phyloP scores from a whole-genome alignment of 2,113 vertebrate genomes.

The Nycticebus coucang region DNA sequence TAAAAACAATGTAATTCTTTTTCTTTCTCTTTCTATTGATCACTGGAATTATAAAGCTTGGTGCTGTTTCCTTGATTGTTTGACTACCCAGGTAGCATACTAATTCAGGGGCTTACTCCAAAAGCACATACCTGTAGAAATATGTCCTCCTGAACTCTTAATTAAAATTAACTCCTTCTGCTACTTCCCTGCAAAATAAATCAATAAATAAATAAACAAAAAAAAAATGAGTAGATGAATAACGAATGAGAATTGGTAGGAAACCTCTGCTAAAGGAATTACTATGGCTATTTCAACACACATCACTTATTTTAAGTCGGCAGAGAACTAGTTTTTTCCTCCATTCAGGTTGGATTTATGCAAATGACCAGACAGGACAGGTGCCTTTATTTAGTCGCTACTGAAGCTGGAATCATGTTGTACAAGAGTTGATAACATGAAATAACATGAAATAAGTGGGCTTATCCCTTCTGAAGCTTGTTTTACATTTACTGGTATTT shows the following conservation, averaged over 20 bases:
- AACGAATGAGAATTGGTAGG: background rate
- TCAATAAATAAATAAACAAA: background rate
- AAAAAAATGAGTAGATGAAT: background rate
- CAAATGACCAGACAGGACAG: constrained; percentile 63
- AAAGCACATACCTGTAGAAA: background rate
- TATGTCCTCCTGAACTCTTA: constrained; percentile 44
- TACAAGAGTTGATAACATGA: constrained; percentile 74
- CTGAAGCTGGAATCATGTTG: constrained; percentile 60
- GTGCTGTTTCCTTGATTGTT: constrained; percentile 16
- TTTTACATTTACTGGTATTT: constrained; percentile 63
- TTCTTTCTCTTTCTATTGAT: constrained; percentile 60
- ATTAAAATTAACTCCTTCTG: constrained; percentile 61
- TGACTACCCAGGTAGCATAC: constrained; percentile 7
- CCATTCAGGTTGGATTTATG: constrained; percentile 52
- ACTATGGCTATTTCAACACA: background rate
- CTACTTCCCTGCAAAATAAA: background rate
- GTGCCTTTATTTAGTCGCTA: constrained; percentile 58
- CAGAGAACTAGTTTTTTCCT: background rate
- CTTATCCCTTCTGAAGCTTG: constrained; percentile 75
- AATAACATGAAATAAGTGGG: constrained; percentile 61
- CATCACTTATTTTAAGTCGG: background rate
- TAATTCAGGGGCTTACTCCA: constrained; percentile 44
- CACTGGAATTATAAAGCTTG: background rate
- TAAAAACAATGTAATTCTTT: constrained; percentile 62
- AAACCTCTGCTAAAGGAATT: background rate